Evolutionary conservation across 64 coral and sea anemone genomes (phyloP).

Genomic region (Stichodactyla mertensii): DNA sequence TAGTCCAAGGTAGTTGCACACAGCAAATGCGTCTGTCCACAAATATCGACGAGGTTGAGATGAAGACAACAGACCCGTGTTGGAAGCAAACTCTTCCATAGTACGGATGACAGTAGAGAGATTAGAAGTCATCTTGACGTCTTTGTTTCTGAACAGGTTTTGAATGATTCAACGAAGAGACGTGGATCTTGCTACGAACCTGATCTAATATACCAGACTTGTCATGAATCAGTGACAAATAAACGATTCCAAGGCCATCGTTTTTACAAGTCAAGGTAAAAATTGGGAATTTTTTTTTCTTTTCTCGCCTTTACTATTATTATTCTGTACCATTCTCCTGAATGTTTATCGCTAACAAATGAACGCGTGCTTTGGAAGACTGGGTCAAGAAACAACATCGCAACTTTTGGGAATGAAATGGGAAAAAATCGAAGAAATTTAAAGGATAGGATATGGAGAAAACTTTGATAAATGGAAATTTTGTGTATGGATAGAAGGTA

Average conservation of each 20-base stretch:
- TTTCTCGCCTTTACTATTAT: background rate
- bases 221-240: background rate
- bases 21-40: slow-evolving; percentile 71
- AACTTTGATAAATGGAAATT: too few species aligned
- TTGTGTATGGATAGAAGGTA: too few species aligned
- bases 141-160: background rate
- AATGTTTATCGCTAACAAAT: background rate
- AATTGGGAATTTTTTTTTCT: background rate
- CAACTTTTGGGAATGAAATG: too few species aligned
- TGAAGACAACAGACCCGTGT: slow-evolving; percentile 27
- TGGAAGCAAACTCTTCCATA: slow-evolving; percentile 58
- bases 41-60: slow-evolving; percentile 44
- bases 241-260: background rate
- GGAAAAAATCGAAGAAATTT: too few species aligned
- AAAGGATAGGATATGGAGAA: too few species aligned
- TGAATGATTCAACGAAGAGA: background rate
- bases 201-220: background rate
- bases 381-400: background rate
- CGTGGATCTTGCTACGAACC: background rate
- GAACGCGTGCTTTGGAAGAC: background rate
- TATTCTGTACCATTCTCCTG: background rate
- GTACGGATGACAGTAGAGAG: slow-evolving; percentile 1
- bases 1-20: slow-evolving; percentile 58
- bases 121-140: background rate
- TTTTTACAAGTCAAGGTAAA: background rate